Evolutionary conservation across 2,888 invertebrate genomes (phyloP), one percentile per base, ranked within the genome.

Genomic region (Sarcophaga caerulescens): DNA sequence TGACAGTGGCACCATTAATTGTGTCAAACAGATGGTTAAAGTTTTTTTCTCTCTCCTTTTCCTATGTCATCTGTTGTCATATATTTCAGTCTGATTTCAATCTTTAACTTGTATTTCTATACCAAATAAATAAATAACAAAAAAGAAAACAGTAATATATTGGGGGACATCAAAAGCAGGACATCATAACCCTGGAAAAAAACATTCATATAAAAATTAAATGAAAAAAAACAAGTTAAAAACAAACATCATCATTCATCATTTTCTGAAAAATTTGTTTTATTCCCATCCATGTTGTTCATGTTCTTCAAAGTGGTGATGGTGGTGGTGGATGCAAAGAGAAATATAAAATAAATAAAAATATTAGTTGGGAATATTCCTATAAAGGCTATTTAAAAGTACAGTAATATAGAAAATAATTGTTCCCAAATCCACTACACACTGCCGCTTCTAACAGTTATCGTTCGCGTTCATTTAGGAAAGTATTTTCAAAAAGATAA

Each of bases 241-340:
- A 85, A 47, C 69, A 81, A 85, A 69, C 68, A 85, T 63, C 76
- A 81, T 81, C 81, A 79, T 79, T 81, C 82, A 85, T 85, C 76
- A 68, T 80, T 71, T 71, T 44, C n/a, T 17, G n/a, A 62, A 12
- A 45, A 60, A 68, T 59, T 66, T 63, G 35, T 5, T 65, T n/a
- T 79, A 66, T 8, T 19, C 52, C 17, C 17, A 69, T 65, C 45
- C 19, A 1, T 60, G 25, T 70, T 57, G 25, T 35, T 62, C n/a
- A 19, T 81, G 21, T 75, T 76, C 14, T 6, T 19, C 19, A 63
- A 25, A 44, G 10, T 52, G 52, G 68, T 69, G 52, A 47, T 44
- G 57, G 45, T 6, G 17, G 10, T 17, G 12, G 17, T 5, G 52
- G 52, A 4, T 17, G 17, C 12, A 52, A 4, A 52, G 17, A 17